A percentile compares a stretch with the other conserved stretches of the same genome.
Conservation (phyloP, 2,888 invertebrate genomes). For the Leptinotarsa haldemani region DNA sequence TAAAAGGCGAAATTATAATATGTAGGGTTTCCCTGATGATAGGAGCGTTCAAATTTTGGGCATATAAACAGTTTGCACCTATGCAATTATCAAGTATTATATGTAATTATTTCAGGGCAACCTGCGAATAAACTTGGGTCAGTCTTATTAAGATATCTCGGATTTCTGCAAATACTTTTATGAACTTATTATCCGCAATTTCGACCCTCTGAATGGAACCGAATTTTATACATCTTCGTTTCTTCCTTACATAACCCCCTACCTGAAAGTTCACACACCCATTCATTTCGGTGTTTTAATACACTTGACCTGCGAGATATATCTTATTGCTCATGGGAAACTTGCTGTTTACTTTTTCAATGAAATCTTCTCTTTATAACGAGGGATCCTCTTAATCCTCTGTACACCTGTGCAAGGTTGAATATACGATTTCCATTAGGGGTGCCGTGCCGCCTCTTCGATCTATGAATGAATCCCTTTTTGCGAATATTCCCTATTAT, state of each 20-base stretch:
- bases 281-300: slow-evolving; percentile 23
- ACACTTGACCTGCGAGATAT: slow-evolving; percentile 27
- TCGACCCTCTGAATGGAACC: neutral
- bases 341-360: slow-evolving; percentile 18
- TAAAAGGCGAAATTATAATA: too few species aligned
- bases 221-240: neutral
- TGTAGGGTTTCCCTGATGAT: too few species aligned
- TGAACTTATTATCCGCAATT: neutral
- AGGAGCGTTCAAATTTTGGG: too few species aligned
- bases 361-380: slow-evolving; percentile 12
- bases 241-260: slow-evolving; percentile 2
- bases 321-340: slow-evolving; percentile 27
- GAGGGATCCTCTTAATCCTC: slow-evolving; percentile 18
- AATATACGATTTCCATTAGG: slow-evolving; percentile 28
- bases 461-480: slow-evolving; percentile 29
- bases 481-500: slow-evolving; percentile 22
- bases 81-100: too few species aligned
- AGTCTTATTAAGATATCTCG: too few species aligned
- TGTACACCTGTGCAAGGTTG: slow-evolving; percentile 22
- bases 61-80: too few species aligned
- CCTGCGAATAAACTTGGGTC: too few species aligned
- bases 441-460: slow-evolving; percentile 13
- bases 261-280: slow-evolving; percentile 8
- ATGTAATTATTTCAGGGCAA: too few species aligned
- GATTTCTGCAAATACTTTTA: neutral